Percentiles rank a stretch among this genome's conserved stretches.
Evolutionary conservation across 2,113 vertebrate genomes (phyloP).

Genomic region (Lanius collurio): DNA sequence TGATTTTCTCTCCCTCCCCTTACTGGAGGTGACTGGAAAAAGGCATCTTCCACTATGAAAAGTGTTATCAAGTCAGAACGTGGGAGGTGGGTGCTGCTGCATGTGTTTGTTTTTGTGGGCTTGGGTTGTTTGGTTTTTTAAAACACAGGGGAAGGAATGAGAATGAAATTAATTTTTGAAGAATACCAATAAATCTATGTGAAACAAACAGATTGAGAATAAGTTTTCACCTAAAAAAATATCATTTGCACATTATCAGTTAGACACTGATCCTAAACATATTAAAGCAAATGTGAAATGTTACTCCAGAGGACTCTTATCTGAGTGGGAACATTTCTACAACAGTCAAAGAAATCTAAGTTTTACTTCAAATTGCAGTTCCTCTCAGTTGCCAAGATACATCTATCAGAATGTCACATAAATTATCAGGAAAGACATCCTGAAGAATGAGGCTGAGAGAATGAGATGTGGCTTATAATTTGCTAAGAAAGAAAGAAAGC

Average conservation of each 20-base stretch:
- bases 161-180: not conserved
- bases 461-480: not conserved
- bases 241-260: not conserved
- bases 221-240: not conserved
- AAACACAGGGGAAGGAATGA: not conserved
- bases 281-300: conserved; percentile 29
- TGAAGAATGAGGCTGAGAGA: conserved; percentile 24
- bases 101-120: not conserved
- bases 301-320: conserved; percentile 32
- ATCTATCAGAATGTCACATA: conserved; percentile 28
- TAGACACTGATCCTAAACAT: not conserved
- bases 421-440: conserved; percentile 34
- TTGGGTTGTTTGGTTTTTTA: not conserved
- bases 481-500: not conserved
- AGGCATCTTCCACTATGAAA: not conserved
- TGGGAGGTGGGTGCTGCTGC: not conserved
- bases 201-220: not conserved
- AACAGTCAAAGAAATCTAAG: conserved; percentile 36
- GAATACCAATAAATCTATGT: not conserved
- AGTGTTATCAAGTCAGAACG: not conserved
- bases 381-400: conserved; percentile 56
- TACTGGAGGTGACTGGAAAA: not conserved
- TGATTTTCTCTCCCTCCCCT: not conserved
- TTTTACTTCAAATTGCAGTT: conserved; percentile 53
- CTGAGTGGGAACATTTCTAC: conserved; percentile 65